A percentile compares a stretch with the other conserved stretches of the same genome.
These are phyloP conservation scores for Whitmania pigra DNA, from an alignment of 1,140 invertebrate species.

Conservation along the genomic window DNA sequence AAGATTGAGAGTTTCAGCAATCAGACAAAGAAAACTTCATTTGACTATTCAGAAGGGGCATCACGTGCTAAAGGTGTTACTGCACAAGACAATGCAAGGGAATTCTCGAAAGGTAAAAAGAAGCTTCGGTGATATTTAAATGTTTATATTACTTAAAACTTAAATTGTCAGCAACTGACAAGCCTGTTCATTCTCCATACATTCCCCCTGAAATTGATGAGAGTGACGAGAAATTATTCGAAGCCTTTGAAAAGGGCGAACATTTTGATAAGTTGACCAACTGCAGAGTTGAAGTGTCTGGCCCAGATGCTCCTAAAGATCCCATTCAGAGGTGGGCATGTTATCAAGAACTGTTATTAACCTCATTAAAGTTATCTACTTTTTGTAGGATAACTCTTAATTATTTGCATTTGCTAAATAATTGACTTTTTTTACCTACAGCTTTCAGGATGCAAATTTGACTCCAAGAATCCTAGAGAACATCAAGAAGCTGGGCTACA, in stretches of 20 bases:
- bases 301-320: slow-evolving; percentile 51
- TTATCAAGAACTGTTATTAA: background rate
- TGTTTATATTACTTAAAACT: no score
- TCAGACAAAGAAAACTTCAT: no score
- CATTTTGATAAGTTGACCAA: slow-evolving; percentile 76
- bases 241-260: slow-evolving; percentile 60
- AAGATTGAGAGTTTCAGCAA: no score
- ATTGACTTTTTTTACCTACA: background rate
- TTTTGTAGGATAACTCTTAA: background rate
- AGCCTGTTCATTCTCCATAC: slow-evolving; percentile 44
- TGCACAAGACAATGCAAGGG: no score
- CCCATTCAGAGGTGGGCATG: slow-evolving; percentile 17
- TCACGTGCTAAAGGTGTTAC: no score
- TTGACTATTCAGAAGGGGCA: no score
- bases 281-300: slow-evolving; percentile 63
- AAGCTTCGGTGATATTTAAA: no score
- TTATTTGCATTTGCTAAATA: background rate
- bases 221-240: slow-evolving; percentile 53
- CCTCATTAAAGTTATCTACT: background rate
- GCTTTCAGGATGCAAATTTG: background rate
- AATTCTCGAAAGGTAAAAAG: no score
- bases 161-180: no score
- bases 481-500: slow-evolving; percentile 10
- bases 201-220: slow-evolving; percentile 60
- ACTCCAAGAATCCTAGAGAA: slow-evolving; percentile 11